Evolutionary conservation across 2,113 vertebrate species (phyloP).

Genomic region (Catharus bicknelli): DNA sequence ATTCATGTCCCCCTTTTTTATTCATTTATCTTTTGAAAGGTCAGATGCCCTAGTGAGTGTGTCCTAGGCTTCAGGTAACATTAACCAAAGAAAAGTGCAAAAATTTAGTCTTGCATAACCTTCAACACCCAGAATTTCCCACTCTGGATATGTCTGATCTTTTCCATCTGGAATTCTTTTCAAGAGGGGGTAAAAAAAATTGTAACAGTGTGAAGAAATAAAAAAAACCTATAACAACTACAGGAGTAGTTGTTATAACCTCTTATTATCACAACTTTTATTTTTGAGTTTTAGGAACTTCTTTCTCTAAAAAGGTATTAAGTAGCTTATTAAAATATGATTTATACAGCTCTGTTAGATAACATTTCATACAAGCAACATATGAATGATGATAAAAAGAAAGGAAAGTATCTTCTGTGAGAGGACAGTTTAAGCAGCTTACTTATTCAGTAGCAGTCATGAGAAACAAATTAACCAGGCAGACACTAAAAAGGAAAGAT

Average conservation of each 20-base stretch:
- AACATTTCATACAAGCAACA: background rate
- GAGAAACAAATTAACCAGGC: slow-evolving; percentile 13
- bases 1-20: background rate
- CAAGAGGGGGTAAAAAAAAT: background rate
- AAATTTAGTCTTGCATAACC: background rate
- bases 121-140: background rate
- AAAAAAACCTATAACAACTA: background rate
- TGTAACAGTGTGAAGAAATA: background rate
- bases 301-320: background rate
- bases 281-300: background rate
- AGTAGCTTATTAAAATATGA: background rate
- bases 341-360: background rate
- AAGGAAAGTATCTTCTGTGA: background rate
- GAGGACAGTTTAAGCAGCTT: slow-evolving; percentile 11
- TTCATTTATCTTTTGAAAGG: background rate
- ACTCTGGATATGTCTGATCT: background rate
- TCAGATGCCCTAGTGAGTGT: background rate
- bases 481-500: background rate
- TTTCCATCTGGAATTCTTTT: background rate
- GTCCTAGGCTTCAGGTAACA: background rate
- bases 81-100: background rate
- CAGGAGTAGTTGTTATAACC: background rate
- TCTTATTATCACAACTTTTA: background rate
- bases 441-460: background rate
- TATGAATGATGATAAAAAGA: background rate